A percentile compares a stretch with the other conserved stretches of the same genome.
Conservation (phyloP, 2,888 invertebrate genomes). For the Parnassius apollo region DNA sequence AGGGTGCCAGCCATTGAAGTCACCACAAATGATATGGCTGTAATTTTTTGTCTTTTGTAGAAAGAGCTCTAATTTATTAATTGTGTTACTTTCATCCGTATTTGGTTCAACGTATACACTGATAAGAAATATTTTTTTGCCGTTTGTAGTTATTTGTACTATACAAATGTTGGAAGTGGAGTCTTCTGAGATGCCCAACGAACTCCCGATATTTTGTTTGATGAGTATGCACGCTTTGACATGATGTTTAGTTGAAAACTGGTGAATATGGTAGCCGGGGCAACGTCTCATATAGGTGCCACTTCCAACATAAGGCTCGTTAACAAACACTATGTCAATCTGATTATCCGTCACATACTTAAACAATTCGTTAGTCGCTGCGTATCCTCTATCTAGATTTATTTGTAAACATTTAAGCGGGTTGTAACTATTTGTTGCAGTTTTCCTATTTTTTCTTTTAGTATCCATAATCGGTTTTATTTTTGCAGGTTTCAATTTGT, state of each 20-base stretch:
- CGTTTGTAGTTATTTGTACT: background rate
- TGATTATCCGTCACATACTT: background rate
- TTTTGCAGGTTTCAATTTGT: background rate
- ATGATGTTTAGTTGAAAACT: background rate
- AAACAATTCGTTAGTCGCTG: background rate
- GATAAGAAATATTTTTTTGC: background rate
- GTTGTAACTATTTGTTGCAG: background rate
- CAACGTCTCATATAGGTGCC: background rate
- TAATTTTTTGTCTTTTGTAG: background rate
- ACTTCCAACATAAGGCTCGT: background rate
- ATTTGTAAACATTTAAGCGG: too few relatives aligned
- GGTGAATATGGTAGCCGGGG: background rate
- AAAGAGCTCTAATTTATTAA: background rate
- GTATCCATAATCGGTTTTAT: background rate
- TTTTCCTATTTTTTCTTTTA: background rate
- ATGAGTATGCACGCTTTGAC: background rate
- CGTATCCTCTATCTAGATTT: too few relatives aligned
- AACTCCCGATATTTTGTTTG: background rate
- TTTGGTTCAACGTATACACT: background rate
- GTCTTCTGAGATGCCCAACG: background rate
- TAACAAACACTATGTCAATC: background rate
- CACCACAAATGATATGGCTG: background rate
- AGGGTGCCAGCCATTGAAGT: too few relatives aligned
- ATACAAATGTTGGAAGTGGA: background rate
- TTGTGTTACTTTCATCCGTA: background rate